phyloP scores from a whole-genome alignment of 2,797 vertebrate species.

The Alosa sapidissima region DNA sequence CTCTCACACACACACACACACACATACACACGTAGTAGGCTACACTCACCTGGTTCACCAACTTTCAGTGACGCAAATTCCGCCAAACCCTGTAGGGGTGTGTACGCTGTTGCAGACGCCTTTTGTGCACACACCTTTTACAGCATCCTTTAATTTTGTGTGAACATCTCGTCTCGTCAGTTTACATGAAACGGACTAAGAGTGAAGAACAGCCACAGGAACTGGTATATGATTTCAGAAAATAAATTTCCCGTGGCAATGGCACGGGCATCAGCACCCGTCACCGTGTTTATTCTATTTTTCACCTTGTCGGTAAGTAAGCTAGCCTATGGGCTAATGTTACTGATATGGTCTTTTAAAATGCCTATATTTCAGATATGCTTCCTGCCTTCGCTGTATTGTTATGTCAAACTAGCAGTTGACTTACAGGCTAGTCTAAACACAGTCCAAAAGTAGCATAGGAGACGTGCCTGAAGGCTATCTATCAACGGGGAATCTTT shows the following conservation, averaged over 20 bases:
- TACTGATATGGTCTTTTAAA: background rate
- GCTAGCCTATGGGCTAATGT: background rate
- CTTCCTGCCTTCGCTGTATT: background rate
- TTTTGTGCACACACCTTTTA: background rate
- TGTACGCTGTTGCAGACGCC: background rate
- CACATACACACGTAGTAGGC: background rate
- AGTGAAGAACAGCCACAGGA: background rate
- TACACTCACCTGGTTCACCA: background rate
- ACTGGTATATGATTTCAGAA: slow-evolving; percentile 15
- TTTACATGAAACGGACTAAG: background rate
- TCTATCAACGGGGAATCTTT: background rate
- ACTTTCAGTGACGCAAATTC: background rate
- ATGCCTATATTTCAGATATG: background rate
- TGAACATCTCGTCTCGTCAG: background rate
- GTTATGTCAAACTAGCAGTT: background rate
- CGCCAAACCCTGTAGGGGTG: background rate
- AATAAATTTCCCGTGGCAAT: background rate
- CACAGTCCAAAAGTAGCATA: too few relatives aligned
- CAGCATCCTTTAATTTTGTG: background rate
- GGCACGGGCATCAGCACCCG: background rate
- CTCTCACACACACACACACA: too few relatives aligned
- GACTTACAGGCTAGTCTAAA: too few relatives aligned
- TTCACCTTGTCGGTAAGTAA: slow-evolving; percentile 8
- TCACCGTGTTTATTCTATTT: background rate
- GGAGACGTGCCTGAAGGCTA: background rate